Conservation (phyloP, 2,888 invertebrate genomes). For the Ormyrus nitidulus region DNA sequence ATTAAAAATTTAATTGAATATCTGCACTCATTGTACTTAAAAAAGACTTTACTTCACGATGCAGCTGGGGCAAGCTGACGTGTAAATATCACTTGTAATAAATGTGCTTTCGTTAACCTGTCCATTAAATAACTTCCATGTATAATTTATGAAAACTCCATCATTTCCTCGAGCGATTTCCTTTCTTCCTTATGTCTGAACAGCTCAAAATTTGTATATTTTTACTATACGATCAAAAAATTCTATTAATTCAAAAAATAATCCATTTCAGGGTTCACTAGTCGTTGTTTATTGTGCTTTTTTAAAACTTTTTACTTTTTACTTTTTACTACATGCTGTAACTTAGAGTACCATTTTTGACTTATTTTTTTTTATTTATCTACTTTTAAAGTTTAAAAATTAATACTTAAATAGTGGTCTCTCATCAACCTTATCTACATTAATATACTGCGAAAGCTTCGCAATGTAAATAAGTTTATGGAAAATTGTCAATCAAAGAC, state of each 20-base stretch:
- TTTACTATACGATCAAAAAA: too few species aligned
- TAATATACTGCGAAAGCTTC: not conserved
- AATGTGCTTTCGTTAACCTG: constrained; percentile 58
- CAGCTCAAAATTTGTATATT: not conserved
- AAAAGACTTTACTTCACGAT: constrained; percentile 43
- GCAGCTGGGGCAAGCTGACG: constrained; percentile 51
- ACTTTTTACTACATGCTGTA: too few species aligned
- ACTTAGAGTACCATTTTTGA: too few species aligned
- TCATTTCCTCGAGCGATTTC: constrained; percentile 11
- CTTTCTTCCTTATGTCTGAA: not conserved
- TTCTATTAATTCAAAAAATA: too few species aligned
- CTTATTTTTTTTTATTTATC: too few species aligned
- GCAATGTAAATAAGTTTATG: not conserved
- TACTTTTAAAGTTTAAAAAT: too few species aligned
- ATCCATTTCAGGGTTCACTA: too few species aligned
- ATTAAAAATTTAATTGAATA: constrained; percentile 42
- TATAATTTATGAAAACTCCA: not conserved
- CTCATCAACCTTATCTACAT: too few species aligned
- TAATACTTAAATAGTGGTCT: too few species aligned
- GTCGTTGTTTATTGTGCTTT: too few species aligned
- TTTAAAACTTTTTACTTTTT: too few species aligned
- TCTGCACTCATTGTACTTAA: constrained; percentile 54
- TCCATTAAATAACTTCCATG: constrained; percentile 47
- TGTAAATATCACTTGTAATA: constrained; percentile 57
- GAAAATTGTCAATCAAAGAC: too few species aligned